Evolutionary conservation across 2,113 vertebrate species (phyloP).

Genomic region (Aspiorhynchus laticeps): DNA sequence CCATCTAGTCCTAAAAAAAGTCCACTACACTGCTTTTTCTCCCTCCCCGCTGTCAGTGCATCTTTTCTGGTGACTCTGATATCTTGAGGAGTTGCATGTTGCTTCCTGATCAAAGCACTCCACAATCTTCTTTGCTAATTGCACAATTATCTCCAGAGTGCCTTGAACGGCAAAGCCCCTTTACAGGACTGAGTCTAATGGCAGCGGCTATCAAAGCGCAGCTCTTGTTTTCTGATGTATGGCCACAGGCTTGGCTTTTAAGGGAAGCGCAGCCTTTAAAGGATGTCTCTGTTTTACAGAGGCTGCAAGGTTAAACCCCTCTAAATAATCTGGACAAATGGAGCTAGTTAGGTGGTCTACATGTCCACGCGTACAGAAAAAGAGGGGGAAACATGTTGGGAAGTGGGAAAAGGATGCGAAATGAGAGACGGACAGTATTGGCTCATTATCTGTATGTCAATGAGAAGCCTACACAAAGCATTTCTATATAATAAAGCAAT

Average conservation of each 20-base stretch:
- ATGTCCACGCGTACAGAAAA: not conserved
- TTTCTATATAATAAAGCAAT: not conserved
- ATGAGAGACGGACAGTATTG: not conserved
- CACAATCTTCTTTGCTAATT: conserved; percentile 77
- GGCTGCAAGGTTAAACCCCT: conserved; percentile 62
- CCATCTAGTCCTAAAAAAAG: conserved; percentile 62
- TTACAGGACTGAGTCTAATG: conserved; percentile 66
- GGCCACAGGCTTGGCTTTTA: conserved; percentile 55
- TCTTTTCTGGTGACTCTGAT: conserved; percentile 53
- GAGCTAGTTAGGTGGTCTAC: conserved; percentile 56
- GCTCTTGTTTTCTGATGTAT: conserved; percentile 47
- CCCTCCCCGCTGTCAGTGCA: conserved; percentile 50
- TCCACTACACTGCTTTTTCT: conserved; percentile 80
- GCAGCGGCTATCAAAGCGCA: conserved; percentile 55
- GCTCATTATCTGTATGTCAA: conserved; percentile 15
- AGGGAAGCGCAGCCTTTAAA: conserved; percentile 57
- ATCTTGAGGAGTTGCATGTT: conserved; percentile 75
- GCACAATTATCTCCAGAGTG: conserved; percentile 78
- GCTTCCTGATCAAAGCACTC: conserved; percentile 76
- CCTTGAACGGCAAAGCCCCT: conserved; percentile 69
- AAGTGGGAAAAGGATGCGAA: conserved; percentile 5
- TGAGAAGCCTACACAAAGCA: not conserved
- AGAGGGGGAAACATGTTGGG: not conserved
- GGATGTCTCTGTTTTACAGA: conserved; percentile 60
- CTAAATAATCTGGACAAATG: conserved; percentile 62